Conservation (phyloP, 2,113 vertebrate genomes). For the Amphiprion ocellaris region DNA sequence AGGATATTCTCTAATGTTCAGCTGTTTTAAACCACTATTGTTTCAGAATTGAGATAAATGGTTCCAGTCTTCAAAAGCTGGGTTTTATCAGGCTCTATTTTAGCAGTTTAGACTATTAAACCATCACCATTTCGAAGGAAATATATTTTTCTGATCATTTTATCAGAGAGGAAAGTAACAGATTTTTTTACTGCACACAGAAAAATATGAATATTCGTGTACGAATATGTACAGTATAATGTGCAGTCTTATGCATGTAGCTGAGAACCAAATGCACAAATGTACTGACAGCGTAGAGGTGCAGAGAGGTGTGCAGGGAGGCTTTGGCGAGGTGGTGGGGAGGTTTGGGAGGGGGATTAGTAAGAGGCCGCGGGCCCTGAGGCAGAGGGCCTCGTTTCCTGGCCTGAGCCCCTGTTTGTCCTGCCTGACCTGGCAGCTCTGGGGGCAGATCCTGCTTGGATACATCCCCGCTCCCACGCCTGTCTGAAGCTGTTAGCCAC, state of each 20-base stretch:
- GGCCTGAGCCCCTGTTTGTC: conserved; percentile 94
- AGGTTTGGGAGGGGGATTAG: conserved; percentile 88
- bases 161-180: not conserved
- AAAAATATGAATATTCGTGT: not conserved
- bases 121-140: too few relatives aligned
- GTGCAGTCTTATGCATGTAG: not conserved
- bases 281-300: conserved; percentile 81
- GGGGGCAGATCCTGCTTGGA: conserved; percentile 92
- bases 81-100: too few relatives aligned
- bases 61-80: too few relatives aligned
- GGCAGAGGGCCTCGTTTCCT: conserved; percentile 88
- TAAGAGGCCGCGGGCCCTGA: conserved; percentile 90
- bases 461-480: conserved; percentile 94
- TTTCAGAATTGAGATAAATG: too few relatives aligned
- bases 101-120: too few relatives aligned
- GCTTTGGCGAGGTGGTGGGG: conserved; percentile 63
- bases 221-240: not conserved
- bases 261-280: conserved; percentile 44
- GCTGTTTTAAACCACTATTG: too few relatives aligned
- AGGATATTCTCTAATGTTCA: too few relatives aligned
- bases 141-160: not conserved
- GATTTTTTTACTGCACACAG: not conserved
- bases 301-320: conserved; percentile 75
- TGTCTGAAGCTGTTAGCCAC: conserved; percentile 97
- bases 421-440: conserved; percentile 97